Evolutionary conservation across 2,113 vertebrate genomes (phyloP), one percentile per base, ranked within the genome.

Genomic region (Castor canadensis): DNA sequence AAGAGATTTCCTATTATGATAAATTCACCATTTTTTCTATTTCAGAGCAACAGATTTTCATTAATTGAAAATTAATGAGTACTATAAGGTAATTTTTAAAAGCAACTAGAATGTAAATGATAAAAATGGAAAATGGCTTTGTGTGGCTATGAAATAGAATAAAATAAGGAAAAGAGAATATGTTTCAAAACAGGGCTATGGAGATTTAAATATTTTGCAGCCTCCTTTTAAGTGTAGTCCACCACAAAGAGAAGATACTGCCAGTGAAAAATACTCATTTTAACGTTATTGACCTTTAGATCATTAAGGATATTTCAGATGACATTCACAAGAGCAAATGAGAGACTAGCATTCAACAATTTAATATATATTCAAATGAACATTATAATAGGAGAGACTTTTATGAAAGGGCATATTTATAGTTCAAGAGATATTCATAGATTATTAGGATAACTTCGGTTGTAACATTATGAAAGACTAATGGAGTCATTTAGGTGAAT

Each of bases 361-460:
- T 97, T 94, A 91, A 94, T 91, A 89, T 94, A 93, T 94, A 95
- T 91, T 94, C 35, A 95, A 95, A 85, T 92, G 40, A 97, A 72
- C 16, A 75, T 77, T 54, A 80, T 80, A 94, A 49, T 35, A 80
- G 54, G 45, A 88, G 62, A 83, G 9, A 80, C n/a, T 80, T 76
- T 77, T 62, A 69, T 80, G 26, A 86, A 89, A 93, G 45, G 19
- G 30, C 24, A 73, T 62, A 81, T 86, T 73, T 89, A 87, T 77
- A 91, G 38, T 56, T 67, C 26, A 88, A 73, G 11, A 86, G 82
- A n/a, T 49, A 17, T 49, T 96, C 62, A 35, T 67, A 54, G 69
- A 80, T 80, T 80, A 64, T 84, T 87, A 95, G 24, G 22, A 91
- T 52, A 94, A 69, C 79, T 77, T 89, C 43, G 95, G 10, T 56